Conservation (phyloP, 2,888 invertebrate species). For the Microctonus aethiopoides region DNA sequence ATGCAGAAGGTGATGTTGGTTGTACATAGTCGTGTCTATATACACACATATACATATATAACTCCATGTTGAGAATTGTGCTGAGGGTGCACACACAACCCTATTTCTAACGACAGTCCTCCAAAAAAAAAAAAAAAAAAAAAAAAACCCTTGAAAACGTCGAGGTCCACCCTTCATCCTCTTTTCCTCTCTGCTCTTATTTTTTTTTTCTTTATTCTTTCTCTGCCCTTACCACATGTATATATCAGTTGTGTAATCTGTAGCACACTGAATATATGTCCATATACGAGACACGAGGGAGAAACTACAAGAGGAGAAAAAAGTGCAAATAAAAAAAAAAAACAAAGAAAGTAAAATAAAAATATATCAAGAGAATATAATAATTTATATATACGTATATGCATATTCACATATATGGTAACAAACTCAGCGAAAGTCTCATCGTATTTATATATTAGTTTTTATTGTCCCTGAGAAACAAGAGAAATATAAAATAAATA, state of each 20-base stretch:
- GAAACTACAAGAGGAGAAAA: background rate
- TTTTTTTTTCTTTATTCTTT: slow-evolving; percentile 2
- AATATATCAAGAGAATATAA: background rate
- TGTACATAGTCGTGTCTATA: background rate
- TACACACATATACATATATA: background rate
- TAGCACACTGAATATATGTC: slow-evolving; percentile 1
- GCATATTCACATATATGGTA: slow-evolving; percentile 7
- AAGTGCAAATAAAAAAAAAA: background rate
- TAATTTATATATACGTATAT: background rate
- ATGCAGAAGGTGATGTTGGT: slow-evolving; percentile 3
- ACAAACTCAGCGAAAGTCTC: slow-evolving; percentile 15
- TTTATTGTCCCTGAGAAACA: slow-evolving; percentile 8
- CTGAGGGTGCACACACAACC: slow-evolving; percentile 37
- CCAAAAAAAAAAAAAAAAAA: background rate
- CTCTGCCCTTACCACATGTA: background rate
- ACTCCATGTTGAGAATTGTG: slow-evolving; percentile 25
- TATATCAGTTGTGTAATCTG: slow-evolving; percentile 20
- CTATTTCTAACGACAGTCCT: slow-evolving; percentile 5
- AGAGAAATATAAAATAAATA: background rate
- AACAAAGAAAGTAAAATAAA: background rate
- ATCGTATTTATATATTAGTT: background rate
- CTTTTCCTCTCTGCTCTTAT: slow-evolving; percentile 14
- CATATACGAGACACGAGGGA: background rate
- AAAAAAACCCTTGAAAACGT: slow-evolving; percentile 22
- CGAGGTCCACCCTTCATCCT: slow-evolving; percentile 5